Base-by-base conservation (phyloP, 1,140 invertebrate species). In the Solen grandis region DNA sequence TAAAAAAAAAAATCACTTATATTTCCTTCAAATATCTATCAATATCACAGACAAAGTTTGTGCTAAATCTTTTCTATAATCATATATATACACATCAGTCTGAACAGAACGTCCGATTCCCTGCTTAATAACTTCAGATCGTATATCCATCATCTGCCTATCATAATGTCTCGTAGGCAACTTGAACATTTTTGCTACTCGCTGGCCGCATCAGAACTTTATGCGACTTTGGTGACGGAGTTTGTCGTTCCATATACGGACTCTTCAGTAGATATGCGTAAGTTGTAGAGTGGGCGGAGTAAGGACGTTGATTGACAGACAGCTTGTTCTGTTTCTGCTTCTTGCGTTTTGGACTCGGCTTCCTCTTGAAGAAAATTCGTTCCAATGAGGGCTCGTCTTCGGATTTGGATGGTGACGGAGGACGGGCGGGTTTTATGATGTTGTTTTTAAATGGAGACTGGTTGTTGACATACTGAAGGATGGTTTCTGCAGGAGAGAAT, bases 221-320 rank as follows among this genome's bases (percentile, higher is more conserved):
- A 60, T 65, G 83, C 62, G 60, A 81, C 65, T 83, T 84, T 19
- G 85, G 85, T 36, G 83, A 84, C 14, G 86, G 86, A 10, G 85
- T 84, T 35, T 88, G 84, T 27, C 85, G 82, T 31, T 86, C 85
- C 73, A 89, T 82, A 73, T 90, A 90, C 0, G 89, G 89, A 76
- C 88, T 89, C 29, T 86, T 86, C 38, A 89, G 83, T 36, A 89
- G 62, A 68, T 87, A 85, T 13, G 83, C 82, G 29, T 80, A 86
- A 14, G 85, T 84, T 25, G 87, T 80, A 27, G 68, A 35, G 35
- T 80, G 87, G 1, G 88, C 88, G 5, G 88, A 90, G 57, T 86
- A 88, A n/a, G 89, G 89, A 31, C 89, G 83, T 31, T 81, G 84
- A 69, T 89, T 89, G 25, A 90, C 85, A 8, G 86, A 77, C 25